Conservation (phyloP, 2,888 invertebrate species). For the Drosophila algonquin region DNA sequence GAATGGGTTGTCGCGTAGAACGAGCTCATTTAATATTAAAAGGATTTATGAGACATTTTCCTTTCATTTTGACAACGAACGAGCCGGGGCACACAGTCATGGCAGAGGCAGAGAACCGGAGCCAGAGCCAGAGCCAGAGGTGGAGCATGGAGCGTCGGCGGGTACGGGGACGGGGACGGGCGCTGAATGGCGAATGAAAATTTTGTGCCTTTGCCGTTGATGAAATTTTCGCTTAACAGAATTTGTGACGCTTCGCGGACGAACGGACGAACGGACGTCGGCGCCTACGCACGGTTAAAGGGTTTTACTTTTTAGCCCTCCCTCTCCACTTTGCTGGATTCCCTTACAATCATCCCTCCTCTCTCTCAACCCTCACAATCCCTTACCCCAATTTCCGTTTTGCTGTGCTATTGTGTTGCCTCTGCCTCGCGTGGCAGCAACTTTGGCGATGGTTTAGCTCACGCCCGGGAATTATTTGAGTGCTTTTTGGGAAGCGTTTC, state of each 20-base stretch:
- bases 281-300: constrained; percentile 71
- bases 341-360: background rate
- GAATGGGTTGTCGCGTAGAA: constrained; percentile 42
- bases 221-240: constrained; percentile 81
- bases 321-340: background rate
- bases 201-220: constrained; percentile 65
- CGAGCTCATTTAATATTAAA: constrained; percentile 82
- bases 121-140: too few relatives aligned
- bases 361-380: background rate
- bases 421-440: constrained; percentile 45
- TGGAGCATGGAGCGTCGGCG: background rate
- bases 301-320: constrained; percentile 66
- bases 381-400: constrained; percentile 16
- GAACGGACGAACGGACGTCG: constrained; percentile 28
- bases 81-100: background rate
- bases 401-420: constrained; percentile 65
- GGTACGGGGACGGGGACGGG: constrained; percentile 16
- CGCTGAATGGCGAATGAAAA: constrained; percentile 67
- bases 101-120: too few relatives aligned
- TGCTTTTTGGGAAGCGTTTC: constrained; percentile 64
- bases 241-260: constrained; percentile 73
- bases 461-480: constrained; percentile 79
- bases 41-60: constrained; percentile 82
- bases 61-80: constrained; percentile 80
- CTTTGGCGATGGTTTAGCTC: constrained; percentile 77